Conservation (phyloP, 64 coral and sea anemone genomes). For the Dendrophyllia cribrosa region DNA sequence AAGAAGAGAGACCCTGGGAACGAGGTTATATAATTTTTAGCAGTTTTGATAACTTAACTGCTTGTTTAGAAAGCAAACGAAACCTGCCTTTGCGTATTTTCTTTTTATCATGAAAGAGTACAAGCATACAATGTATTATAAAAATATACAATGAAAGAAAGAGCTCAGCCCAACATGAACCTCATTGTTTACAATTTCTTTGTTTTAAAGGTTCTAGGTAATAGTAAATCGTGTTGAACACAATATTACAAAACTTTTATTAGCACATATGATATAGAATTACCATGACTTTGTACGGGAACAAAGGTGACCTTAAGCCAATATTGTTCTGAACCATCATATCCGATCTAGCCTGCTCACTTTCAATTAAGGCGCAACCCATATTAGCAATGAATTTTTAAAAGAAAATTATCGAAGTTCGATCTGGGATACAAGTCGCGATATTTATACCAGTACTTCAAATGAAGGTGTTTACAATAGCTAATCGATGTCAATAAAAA, state of each 20-base stretch:
- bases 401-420: neutral
- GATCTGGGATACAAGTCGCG: neutral
- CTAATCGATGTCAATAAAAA: neutral
- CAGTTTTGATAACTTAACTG: neutral
- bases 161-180: too few relatives aligned
- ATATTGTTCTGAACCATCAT: conserved; percentile 1
- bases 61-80: neutral
- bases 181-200: too few relatives aligned
- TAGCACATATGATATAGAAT: too few relatives aligned
- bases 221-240: neutral
- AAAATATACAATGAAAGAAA: too few relatives aligned
- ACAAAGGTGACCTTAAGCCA: neutral
- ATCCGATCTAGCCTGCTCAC: neutral
- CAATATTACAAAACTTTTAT: neutral
- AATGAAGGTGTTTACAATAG: neutral
- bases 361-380: neutral
- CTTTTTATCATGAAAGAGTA: neutral
- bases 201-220: too few relatives aligned
- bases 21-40: too few relatives aligned
- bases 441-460: neutral
- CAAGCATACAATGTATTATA: too few relatives aligned
- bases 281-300: too few relatives aligned
- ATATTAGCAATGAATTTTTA: neutral
- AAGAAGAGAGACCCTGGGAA: too few relatives aligned
- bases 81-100: conserved; percentile 5